phyloP scores from a whole-genome alignment of 2,797 vertebrate genomes.

The Melanotaenia nigrans region DNA sequence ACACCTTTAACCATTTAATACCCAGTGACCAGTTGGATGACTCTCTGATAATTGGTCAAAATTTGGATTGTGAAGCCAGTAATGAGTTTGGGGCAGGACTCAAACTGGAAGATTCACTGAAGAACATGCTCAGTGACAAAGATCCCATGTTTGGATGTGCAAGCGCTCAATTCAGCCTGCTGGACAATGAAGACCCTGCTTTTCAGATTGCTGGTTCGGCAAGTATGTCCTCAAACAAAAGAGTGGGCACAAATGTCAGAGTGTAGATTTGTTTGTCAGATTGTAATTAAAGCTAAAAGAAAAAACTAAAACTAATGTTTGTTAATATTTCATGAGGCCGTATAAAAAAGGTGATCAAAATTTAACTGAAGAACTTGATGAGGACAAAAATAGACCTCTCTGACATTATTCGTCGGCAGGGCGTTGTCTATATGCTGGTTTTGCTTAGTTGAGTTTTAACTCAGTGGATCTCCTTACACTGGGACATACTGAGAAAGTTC shows the following conservation, averaged over 20 bases:
- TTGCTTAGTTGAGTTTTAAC: conserved; percentile 6
- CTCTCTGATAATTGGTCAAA: conserved; percentile 93
- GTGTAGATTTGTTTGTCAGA: conserved; percentile 1
- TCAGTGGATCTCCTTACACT: not conserved
- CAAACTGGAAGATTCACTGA: conserved; percentile 94
- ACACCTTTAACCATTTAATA: conserved; percentile 98
- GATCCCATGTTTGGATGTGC: conserved; percentile 99
- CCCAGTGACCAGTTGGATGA: conserved; percentile 99
- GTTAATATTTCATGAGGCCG: too few relatives aligned
- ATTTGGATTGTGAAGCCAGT: conserved; percentile 97
- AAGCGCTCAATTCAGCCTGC: conserved; percentile 95
- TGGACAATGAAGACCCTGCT: conserved; percentile 93
- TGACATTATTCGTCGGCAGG: not conserved
- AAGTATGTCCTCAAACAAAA: conserved; percentile 81
- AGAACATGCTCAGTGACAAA: conserved; percentile 99
- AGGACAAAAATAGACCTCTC: not conserved
- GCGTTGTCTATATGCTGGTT: not conserved
- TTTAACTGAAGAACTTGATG: too few relatives aligned
- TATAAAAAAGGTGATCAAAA: too few relatives aligned
- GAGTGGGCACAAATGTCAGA: not conserved
- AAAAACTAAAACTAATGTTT: too few relatives aligned
- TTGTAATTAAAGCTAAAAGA: conserved; percentile 8
- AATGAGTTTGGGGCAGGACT: conserved; percentile 93
- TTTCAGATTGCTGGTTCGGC: conserved; percentile 91
- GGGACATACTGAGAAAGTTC: conserved; percentile 3